Percentiles rank a stretch among this genome's conserved stretches.
Evolutionary conservation across 1,140 invertebrate genomes (phyloP).

Genomic region (Solenopsis invicta): DNA sequence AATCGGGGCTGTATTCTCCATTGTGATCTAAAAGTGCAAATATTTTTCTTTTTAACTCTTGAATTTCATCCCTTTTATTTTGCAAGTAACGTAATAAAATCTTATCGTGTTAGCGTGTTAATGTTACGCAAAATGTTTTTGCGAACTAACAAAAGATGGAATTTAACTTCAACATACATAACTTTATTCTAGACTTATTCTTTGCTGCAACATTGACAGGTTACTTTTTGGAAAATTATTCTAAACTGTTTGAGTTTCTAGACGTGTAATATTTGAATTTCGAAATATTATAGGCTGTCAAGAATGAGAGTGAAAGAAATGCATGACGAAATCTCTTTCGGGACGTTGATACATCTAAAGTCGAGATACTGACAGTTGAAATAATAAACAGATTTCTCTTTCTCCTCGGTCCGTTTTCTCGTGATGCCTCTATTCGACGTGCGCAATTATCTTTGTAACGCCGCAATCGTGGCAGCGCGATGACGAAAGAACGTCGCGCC

Average conservation of each 20-base stretch:
- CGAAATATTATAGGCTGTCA: not conserved
- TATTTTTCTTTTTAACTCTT: not conserved
- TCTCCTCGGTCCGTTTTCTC: not conserved
- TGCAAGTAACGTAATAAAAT: conserved; percentile 6
- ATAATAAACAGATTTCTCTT: conserved; percentile 47
- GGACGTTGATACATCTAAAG: not conserved
- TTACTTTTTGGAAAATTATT: conserved; percentile 9
- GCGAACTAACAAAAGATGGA: not conserved
- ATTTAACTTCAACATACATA: conserved; percentile 3
- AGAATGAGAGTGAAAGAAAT: conserved; percentile 4
- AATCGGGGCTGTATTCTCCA: conserved; percentile 1
- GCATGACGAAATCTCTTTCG: conserved; percentile 21
- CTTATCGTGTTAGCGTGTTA: not conserved
- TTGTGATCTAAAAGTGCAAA: not conserved
- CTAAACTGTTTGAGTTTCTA: not conserved
- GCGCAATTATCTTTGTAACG: conserved; percentile 32
- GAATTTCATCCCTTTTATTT: not conserved
- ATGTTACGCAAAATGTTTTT: not conserved
- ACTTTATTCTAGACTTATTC: not conserved
- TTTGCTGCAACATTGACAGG: not conserved
- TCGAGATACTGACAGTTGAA: conserved; percentile 12
- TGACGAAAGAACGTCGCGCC: conserved; percentile 38
- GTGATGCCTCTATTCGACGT: conserved; percentile 24
- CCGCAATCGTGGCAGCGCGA: conserved; percentile 2
- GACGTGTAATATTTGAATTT: not conserved